These are phyloP conservation scores for Drosophila tripunctata DNA, from an alignment of 2,888 invertebrate species.

Conservation along the genomic window DNA sequence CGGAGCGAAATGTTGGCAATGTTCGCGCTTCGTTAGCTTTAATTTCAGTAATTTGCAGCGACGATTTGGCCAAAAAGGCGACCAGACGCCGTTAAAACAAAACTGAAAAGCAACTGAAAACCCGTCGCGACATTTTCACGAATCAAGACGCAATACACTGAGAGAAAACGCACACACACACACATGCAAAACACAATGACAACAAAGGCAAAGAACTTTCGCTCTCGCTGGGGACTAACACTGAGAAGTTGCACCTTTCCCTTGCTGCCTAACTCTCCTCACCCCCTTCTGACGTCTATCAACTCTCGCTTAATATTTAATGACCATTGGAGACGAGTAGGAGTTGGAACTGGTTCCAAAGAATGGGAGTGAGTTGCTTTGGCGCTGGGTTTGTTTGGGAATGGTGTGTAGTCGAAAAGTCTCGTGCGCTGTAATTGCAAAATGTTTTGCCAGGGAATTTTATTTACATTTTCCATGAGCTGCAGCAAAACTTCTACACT, in stretches of 20 bases:
- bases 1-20: slow-evolving; percentile 69
- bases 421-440: slow-evolving; percentile 67
- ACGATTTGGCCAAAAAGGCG: slow-evolving; percentile 60
- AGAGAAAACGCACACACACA: no score
- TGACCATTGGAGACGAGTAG: slow-evolving; percentile 71
- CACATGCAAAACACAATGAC: neutral
- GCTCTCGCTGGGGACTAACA: slow-evolving; percentile 48
- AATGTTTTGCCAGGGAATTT: slow-evolving; percentile 73
- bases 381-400: slow-evolving; percentile 1
- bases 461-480: slow-evolving; percentile 76
- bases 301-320: slow-evolving; percentile 76
- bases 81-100: slow-evolving; percentile 63
- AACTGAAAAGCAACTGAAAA: slow-evolving; percentile 32
- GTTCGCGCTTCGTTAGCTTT: slow-evolving; percentile 82
- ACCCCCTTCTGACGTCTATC: slow-evolving; percentile 11
- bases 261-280: neutral
- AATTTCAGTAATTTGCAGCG: slow-evolving; percentile 78
- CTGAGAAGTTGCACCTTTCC: slow-evolving; percentile 29
- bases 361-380: neutral
- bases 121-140: slow-evolving; percentile 69
- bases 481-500: slow-evolving; percentile 45
- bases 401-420: slow-evolving; percentile 16
- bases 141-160: slow-evolving; percentile 55
- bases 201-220: slow-evolving; percentile 34
- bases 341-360: slow-evolving; percentile 23